A percentile compares a stretch with the other conserved stretches of the same genome.
Conservation (phyloP, 1,140 invertebrate species). For the Coenobita brevimanus region DNA sequence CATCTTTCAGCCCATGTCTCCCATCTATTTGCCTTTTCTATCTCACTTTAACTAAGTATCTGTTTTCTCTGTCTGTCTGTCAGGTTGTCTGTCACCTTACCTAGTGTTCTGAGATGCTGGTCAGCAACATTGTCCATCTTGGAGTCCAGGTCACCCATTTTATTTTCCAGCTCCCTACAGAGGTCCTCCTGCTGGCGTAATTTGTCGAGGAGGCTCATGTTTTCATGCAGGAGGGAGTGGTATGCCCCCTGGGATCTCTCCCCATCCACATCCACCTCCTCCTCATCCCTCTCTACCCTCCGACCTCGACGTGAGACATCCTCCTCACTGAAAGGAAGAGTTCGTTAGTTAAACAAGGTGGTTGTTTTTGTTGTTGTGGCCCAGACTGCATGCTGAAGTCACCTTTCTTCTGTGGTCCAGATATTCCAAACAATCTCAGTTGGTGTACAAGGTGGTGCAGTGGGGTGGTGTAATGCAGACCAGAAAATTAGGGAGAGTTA, state of each 20-base stretch:
- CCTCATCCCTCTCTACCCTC: conserved; percentile 32
- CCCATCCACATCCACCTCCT: conserved; percentile 61
- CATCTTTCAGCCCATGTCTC: no score
- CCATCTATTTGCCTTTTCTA: background rate
- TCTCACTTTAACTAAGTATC: no score
- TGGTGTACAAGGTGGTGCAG: no score
- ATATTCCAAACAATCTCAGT: no score
- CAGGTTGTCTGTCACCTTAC: conserved; percentile 59
- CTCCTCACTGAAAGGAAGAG: conserved; percentile 32
- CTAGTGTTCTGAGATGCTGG: conserved; percentile 72
- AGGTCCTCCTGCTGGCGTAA: conserved; percentile 75
- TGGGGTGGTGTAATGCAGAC: no score
- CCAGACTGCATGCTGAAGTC: no score
- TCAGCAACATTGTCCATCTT: conserved; percentile 72
- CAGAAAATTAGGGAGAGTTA: no score
- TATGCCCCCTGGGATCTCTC: conserved; percentile 74
- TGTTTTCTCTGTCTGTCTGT: background rate
- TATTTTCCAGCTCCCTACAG: conserved; percentile 72
- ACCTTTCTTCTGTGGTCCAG: no score
- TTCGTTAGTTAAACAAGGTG: no score
- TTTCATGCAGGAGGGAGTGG: conserved; percentile 75
- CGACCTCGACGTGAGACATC: conserved; percentile 38
- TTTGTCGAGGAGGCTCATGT: conserved; percentile 74
- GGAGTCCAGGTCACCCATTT: conserved; percentile 74
- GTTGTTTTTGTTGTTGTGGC: no score